Evolutionary conservation across 2,797 vertebrate species (phyloP), one percentile per base, ranked within the genome.

Genomic region (Hoplostethus mediterraneus): DNA sequence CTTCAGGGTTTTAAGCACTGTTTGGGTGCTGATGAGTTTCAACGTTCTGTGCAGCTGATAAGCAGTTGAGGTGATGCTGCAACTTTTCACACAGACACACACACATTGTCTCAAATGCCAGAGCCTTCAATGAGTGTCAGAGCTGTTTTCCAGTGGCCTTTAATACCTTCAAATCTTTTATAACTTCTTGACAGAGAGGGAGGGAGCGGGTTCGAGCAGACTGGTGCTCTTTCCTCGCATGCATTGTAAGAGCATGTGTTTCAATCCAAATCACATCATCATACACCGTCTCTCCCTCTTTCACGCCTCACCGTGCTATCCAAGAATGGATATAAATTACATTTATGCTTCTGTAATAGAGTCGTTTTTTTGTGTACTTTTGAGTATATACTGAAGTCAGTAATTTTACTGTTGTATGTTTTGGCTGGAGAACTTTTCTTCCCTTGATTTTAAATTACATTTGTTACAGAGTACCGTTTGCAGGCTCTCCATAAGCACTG

Each of bases 81-180:
- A 72, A 60, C 16, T 49, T 75, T 40, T 55, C 36, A 54, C 56
- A 71, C 49, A 68, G 25, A 65, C 44, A 40, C 2, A 9, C 42
- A 42, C 68, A 77, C 58, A 5, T 52, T 30, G 2, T 48, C 69
- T 76, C 55, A 88, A 85, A 88, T 85, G 80, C 77, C 84, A 85
- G 0, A 68, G 66, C 67, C 75, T 60, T 90, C 80, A 80, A 33
- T 71, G 61, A 73, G 52, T 79, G 81, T 73, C 61, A 69, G 63
- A 62, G 59, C 73, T 51, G 16, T 21, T 51, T 77, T 38, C 68
- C 58, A 21, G 73, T 73, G 80, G 73, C 75, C 76, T 87, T 87
- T 71, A 71, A 51, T 54, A 59, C 72, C 48, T 77, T 79, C 49
- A 79, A 6, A 73, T 49, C 49, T 17, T 25, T 49, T n/a, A 36